Evolutionary conservation across 2,888 invertebrate genomes (phyloP), one percentile per base, ranked within the genome.

Genomic region (Polydrusus cervinus): DNA sequence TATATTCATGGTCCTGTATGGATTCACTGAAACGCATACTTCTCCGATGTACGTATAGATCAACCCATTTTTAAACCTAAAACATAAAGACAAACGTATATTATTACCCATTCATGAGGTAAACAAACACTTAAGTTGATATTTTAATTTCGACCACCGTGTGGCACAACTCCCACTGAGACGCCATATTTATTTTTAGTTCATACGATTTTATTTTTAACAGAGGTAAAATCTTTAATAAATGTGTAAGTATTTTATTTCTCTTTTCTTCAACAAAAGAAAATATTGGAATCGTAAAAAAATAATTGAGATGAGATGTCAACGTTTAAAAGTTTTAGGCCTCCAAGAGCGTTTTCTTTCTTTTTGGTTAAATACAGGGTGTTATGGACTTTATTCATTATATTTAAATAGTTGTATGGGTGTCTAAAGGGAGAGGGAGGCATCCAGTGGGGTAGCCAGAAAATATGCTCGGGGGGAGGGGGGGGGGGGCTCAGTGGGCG

Each of bases 11-110:
- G 91, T 93, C 85, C 94, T 92, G 90, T 99, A 99, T 0, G 99
- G 99, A 89, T 99, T 99, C 81, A 99, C 95, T 0, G 98, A 98
- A 49, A 99, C 97, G 85, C 96, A 94, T 82, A 98, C 97, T 89
- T 99, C 99, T 51, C 99, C 99, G 82, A 99, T 99, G 89, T 99
- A 99, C 8, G 98, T 98, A 90, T 99, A 99, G 85, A 99, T 97
- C 87, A 93, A 93, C 81, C 96, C 95, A 87, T 93, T 92, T 88
- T 94, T 94, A 86, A 95, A 97, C 86, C 97, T 97, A 90, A n/a
- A 89, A 89, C 81, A 85, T 86, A 87, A 80, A 77, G 13, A 62
- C 3, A 55, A 55, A 30, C 11, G 10, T 11, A 25, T 30, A 55
- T 3, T n/a, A 38, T 38, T 7, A 18, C 16, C 11, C 11, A 38